Percentiles rank a stretch among this genome's conserved stretches.
phyloP scores from a whole-genome alignment of 2,797 vertebrate genomes.

The Cirrhinus molitorella region DNA sequence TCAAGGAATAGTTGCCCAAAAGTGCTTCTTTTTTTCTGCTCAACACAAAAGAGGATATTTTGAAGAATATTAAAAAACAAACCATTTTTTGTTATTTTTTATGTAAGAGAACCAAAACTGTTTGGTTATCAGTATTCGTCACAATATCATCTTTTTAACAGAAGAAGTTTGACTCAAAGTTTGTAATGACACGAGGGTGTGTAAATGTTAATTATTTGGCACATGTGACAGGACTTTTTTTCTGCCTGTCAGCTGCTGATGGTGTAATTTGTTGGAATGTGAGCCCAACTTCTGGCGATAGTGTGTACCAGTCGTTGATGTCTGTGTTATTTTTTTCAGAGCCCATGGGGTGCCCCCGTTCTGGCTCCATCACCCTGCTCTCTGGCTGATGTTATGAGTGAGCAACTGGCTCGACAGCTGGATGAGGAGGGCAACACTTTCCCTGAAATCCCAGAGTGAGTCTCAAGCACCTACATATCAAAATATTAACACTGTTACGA shows the following conservation, averaged over 20 bases:
- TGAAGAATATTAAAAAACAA: background rate
- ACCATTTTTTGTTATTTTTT: background rate
- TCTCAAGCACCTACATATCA: conserved; percentile 44
- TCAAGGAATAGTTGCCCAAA: background rate
- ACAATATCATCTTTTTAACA: background rate
- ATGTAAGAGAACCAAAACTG: background rate
- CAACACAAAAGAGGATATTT: background rate
- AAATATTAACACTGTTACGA: background rate
- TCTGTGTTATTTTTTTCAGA: conserved; percentile 73
- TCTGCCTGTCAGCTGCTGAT: background rate
- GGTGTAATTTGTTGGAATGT: background rate
- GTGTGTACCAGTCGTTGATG: background rate
- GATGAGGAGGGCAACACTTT: conserved; percentile 84
- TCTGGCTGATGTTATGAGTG: conserved; percentile 95
- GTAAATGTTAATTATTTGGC: background rate
- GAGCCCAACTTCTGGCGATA: no score
- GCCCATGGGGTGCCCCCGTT: conserved; percentile 83
- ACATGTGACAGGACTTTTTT: background rate
- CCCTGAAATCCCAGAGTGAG: conserved; percentile 80
- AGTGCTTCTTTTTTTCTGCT: background rate
- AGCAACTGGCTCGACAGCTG: conserved; percentile 91
- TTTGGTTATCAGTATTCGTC: background rate
- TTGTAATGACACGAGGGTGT: background rate
- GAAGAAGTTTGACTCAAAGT: no score
- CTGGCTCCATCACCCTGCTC: conserved; percentile 80